Conservation (phyloP, 1,140 invertebrate species). For the Brachionus rotundiformis region DNA sequence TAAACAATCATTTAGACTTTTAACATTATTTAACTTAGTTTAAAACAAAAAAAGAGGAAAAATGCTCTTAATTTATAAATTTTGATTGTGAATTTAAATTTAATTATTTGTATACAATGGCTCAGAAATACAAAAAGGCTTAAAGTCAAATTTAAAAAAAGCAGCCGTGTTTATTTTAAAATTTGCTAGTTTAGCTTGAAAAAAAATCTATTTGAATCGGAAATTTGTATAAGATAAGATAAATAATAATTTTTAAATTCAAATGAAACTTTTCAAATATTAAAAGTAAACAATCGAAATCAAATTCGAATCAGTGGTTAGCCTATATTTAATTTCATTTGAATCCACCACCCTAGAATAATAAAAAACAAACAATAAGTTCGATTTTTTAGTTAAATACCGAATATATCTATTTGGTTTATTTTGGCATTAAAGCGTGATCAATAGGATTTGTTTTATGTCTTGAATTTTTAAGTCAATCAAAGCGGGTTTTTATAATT, state of each 20-base stretch:
- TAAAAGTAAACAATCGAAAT: constrained; percentile 23
- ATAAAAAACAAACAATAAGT: constrained; percentile 31
- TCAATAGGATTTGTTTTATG: constrained; percentile 15
- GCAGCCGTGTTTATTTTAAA: constrained; percentile 20
- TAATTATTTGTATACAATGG: background rate
- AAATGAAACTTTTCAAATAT: constrained; percentile 26
- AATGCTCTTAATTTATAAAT: background rate
- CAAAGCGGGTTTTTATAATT: background rate
- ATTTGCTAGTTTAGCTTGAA: background rate
- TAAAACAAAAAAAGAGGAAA: background rate
- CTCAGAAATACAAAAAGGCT: background rate
- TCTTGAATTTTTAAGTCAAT: constrained; percentile 28
- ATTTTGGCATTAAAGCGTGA: constrained; percentile 11
- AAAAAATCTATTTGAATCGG: constrained; percentile 16
- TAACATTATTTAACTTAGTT: background rate
- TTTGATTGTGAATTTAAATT: constrained; percentile 1
- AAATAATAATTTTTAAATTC: constrained; percentile 10
- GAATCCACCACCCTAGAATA: constrained; percentile 28
- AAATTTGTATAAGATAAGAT: constrained; percentile 30
- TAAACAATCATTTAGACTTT: background rate
- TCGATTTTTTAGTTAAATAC: constrained; percentile 16
- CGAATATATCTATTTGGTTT: constrained; percentile 22
- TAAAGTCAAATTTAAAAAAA: background rate
- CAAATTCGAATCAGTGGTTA: constrained; percentile 34
- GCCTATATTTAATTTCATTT: constrained; percentile 5